Evolutionary conservation across 2,113 vertebrate genomes (phyloP).

Genomic region (Calyptommatus sinebrachiatus): DNA sequence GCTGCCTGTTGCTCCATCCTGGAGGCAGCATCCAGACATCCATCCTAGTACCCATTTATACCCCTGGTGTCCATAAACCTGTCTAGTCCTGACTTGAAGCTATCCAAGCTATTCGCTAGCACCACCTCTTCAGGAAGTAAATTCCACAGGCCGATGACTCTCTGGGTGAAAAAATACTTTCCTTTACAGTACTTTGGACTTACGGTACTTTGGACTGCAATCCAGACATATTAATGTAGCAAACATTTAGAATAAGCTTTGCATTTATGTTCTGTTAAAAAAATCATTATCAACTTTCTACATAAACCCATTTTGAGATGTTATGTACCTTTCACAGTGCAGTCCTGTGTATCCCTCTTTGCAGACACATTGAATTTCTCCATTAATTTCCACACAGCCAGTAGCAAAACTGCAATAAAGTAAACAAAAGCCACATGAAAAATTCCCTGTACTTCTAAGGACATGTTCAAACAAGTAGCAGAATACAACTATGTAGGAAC

Average conservation of each 20-base stretch:
- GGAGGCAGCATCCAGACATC: too few species aligned
- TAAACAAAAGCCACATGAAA: constrained; percentile 21
- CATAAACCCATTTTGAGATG: background rate
- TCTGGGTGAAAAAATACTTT: too few species aligned
- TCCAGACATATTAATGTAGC: background rate
- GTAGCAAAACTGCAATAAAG: constrained; percentile 81
- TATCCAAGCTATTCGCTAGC: too few species aligned
- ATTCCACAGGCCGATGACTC: too few species aligned
- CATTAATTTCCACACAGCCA: constrained; percentile 77
- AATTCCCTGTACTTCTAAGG: background rate
- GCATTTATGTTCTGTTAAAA: background rate
- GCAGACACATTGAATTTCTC: constrained; percentile 81
- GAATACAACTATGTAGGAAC: constrained; percentile 1
- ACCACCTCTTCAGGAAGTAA: too few species aligned
- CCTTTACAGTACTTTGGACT: too few species aligned
- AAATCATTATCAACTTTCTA: background rate
- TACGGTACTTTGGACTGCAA: background rate
- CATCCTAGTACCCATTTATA: too few species aligned
- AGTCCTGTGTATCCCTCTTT: constrained; percentile 83
- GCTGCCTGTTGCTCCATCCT: too few species aligned
- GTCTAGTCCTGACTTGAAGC: too few species aligned
- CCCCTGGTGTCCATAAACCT: too few species aligned
- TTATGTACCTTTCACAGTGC: constrained; percentile 83
- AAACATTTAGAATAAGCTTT: background rate
- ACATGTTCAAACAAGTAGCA: background rate